A percentile compares a stretch with the other conserved stretches of the same genome.
phyloP scores from a whole-genome alignment of 2,113 vertebrate species.

The Telmatochromis sp. region DNA sequence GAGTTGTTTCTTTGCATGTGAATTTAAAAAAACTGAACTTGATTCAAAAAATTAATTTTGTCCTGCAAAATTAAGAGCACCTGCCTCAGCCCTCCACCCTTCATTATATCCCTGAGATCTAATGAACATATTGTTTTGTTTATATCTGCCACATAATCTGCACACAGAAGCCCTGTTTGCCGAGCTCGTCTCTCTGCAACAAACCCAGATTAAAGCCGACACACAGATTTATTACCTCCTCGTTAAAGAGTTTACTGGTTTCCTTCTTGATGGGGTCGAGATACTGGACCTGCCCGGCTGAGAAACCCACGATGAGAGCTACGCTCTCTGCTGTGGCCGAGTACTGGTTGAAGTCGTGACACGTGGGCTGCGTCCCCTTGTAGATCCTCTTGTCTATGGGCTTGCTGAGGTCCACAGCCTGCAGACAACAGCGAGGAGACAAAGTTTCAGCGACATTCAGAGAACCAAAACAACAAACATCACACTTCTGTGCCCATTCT shows the following conservation, averaged over 20 bases:
- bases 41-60: rapidly evolving
- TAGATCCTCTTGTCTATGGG: conserved; percentile 91
- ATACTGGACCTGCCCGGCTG: conserved; percentile 86
- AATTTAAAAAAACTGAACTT: background rate
- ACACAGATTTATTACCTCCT: conserved; percentile 74
- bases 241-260: conserved; percentile 86
- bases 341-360: conserved; percentile 92
- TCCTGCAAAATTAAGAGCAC: background rate
- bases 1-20: background rate
- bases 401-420: conserved; percentile 88
- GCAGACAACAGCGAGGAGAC: background rate
- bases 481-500: background rate
- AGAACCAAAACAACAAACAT: background rate
- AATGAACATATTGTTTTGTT: background rate
- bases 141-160: background rate
- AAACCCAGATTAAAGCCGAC: background rate
- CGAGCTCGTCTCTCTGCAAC: rapidly evolving
- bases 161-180: background rate
- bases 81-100: background rate
- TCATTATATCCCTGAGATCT: background rate
- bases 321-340: conserved; percentile 82
- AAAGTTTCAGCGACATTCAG: background rate
- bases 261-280: conserved; percentile 91
- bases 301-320: conserved; percentile 87
- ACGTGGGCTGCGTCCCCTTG: conserved; percentile 88